Evolutionary conservation across 2,113 vertebrate genomes (phyloP), one percentile per base, ranked within the genome.

Genomic region (Setophaga coronata): DNA sequence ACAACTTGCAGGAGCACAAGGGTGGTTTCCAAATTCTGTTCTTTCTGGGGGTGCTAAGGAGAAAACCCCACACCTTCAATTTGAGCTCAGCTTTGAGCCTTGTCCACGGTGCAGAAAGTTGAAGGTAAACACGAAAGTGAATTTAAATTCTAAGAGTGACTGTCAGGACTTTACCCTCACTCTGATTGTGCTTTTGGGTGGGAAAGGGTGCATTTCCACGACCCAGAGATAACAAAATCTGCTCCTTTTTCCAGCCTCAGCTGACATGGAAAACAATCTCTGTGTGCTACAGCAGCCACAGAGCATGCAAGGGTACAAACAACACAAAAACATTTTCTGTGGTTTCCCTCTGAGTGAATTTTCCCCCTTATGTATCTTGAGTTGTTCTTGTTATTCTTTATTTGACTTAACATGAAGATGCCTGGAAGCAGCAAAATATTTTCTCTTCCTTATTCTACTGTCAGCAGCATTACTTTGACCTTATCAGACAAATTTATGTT

Each of bases 401-500:
- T 88, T 96, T 95, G 87, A 92, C 95, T 95, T 96, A 97, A 95
- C 76, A 93, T 19, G 66, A 94, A 96, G 81, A 94, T 96, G 70
- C 95, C 95, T 93, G 78, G 74, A 83, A 96, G 92, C 73, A 92
- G 40, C 84, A 92, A 97, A 96, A 95, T 95, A 96, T 91, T 93
- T 97, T 90, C 70, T 87, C 70, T 93, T 57, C 78, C 72, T 97
- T 82, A 89, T 94, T 97, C 94, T 90, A 48, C 93, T 96, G 79
- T 95, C 96, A 91, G 62, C 69, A 92, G 92, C 89, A 86, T 93
- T 93, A 69, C 92, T 96, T 93, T 97, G 97, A 97, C 94, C 95
- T 98, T 98, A 97, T 96, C 97, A 97, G 96, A 93, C 82, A 96
- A 91, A 95, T 97, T 94, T 97, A 95, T 96, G 92, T 90, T 85